These are phyloP conservation scores for Iguana delicatissima DNA, from an alignment of 2,797 vertebrate species.

Conservation along the genomic window DNA sequence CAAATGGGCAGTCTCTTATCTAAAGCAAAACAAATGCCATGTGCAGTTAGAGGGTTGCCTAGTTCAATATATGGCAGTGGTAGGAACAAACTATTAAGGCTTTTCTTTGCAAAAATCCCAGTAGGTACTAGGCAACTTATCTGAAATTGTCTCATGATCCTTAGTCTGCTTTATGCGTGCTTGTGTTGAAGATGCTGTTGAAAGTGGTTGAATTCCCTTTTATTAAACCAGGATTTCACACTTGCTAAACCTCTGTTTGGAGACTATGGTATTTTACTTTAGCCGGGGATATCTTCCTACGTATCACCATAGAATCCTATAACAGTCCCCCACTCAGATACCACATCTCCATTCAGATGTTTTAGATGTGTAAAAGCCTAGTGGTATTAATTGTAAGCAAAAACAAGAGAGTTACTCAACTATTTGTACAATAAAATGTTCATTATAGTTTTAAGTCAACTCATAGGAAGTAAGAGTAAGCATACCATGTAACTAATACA, in stretches of 20 bases:
- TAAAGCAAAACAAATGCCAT: neutral
- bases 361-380: neutral
- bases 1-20: neutral
- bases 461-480: neutral
- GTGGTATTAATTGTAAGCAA: neutral
- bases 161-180: too few species aligned
- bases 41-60: neutral
- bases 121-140: neutral
- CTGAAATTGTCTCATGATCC: neutral
- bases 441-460: conserved; percentile 8
- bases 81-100: neutral
- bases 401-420: conserved; percentile 3
- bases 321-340: neutral
- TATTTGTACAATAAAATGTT: neutral
- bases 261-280: neutral
- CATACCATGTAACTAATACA: neutral
- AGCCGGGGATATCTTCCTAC: too few species aligned
- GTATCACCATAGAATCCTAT: neutral
- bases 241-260: neutral
- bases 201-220: neutral
- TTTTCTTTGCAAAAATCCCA: neutral
- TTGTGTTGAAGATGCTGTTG: neutral
- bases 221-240: neutral
- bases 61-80: neutral
- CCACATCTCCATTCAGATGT: neutral